Evolutionary conservation across 2,113 vertebrate genomes (phyloP).

Genomic region (Dromas ardeola): DNA sequence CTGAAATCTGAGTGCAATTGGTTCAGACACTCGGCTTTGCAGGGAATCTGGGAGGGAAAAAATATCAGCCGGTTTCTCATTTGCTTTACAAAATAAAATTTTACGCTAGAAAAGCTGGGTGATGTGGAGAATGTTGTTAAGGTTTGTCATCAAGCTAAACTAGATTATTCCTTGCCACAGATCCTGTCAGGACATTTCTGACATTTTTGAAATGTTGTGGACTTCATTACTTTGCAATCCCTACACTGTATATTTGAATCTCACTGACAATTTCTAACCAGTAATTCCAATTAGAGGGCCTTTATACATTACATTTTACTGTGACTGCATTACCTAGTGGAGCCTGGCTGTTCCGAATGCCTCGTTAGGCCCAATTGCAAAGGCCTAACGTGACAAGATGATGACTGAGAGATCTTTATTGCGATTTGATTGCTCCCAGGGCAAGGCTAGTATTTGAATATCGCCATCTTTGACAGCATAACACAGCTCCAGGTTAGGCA

Average conservation of each 20-base stretch:
- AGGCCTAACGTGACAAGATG: neutral
- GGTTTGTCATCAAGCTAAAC: neutral
- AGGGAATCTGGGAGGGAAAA: neutral
- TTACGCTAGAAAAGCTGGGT: neutral
- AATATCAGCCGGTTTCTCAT: neutral
- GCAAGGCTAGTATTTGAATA: neutral
- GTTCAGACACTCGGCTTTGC: neutral
- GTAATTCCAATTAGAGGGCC: neutral
- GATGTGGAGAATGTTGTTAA: neutral
- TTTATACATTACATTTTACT: neutral
- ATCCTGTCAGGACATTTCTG: neutral
- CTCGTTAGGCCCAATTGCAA: neutral
- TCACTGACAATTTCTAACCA: neutral
- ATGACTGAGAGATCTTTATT: neutral
- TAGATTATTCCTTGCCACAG: neutral
- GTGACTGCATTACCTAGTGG: neutral
- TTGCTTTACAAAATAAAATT: neutral
- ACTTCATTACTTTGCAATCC: neutral
- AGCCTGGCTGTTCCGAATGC: neutral
- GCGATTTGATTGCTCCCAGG: neutral
- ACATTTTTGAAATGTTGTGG: neutral
- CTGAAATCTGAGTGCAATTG: neutral
- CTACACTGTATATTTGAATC: neutral
- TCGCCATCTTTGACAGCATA: neutral
- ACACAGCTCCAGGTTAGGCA: neutral